Evolutionary conservation across 1,140 invertebrate genomes (phyloP), one percentile per base, ranked within the genome.

Genomic region (Zaprionus camerounensis): DNA sequence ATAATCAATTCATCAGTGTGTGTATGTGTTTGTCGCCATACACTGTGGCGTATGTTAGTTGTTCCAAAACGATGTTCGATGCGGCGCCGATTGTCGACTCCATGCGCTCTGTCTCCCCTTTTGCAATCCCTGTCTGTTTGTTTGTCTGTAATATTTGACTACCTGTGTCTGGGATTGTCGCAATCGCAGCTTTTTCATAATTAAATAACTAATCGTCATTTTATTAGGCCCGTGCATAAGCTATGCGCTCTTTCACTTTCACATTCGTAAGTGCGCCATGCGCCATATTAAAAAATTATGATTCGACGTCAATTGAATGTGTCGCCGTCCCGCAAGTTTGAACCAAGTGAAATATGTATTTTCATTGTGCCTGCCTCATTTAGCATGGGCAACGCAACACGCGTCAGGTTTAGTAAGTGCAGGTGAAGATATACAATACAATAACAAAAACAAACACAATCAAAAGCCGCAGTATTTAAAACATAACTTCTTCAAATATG

Each of bases 131-230:
- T 31, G 20, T 22, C 28, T 34, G 17, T 36, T 6, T 49, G 26
- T 26, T 36, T 56, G 13, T 49, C 34, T 34, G 22, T 26, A 34
- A 15, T 46, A 20, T 49, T 11, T 24, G 24, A 17, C 31, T 68
- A 26, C 20, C 24, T 57, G 3, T 41, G 12, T 41, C 31, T 77
- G 62, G 62, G 68, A 65, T 76, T 71, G 68, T 61, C 65, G 74
- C 73, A 76, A 36, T 76, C 65, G 28, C 49, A 62, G 78, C 61
- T 78, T 75, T 71, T 66, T 71, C 24, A 81, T 71, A 81, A 78
- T 81, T 81, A 81, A 78, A 81, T 75, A 81, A 81, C 75, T 71
- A 81, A 81, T 81, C 71, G 71, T 73, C 63, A 75, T 75, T 75
- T 81, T 71, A 77, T 72, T 78, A 81, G 53, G 71, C 76, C 17